Conservation (phyloP, 92 coral and sea anemone genomes). For the Paragorgia papillata region DNA sequence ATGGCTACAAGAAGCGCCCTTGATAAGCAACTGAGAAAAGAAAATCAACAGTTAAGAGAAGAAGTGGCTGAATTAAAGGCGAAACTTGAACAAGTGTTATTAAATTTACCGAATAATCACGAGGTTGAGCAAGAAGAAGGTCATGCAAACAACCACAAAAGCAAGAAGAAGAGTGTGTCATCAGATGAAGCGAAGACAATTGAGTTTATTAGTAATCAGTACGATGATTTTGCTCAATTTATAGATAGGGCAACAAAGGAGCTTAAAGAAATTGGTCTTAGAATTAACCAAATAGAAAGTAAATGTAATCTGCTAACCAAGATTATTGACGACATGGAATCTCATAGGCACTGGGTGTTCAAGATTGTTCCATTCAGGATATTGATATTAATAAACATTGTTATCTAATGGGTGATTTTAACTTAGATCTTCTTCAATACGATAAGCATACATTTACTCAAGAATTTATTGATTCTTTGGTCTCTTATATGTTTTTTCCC, state of each 20-base stretch:
- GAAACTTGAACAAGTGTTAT: not conserved
- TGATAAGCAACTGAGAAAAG: not conserved
- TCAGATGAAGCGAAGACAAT: not conserved
- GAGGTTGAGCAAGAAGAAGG: conserved; percentile 10
- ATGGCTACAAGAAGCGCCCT: too few relatives aligned
- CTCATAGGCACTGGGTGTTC: conserved; percentile 34
- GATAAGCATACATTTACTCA: conserved; percentile 38
- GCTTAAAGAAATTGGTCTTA: not conserved
- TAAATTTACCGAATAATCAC: not conserved
- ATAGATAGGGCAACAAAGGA: not conserved
- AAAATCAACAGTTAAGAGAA: conserved; percentile 1
- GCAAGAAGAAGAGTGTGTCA: not conserved
- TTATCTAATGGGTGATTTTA: conserved; percentile 56
- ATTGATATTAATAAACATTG: conserved; percentile 53
- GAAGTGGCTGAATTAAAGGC: not conserved
- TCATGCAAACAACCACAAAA: not conserved
- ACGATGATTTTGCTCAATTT: conserved; percentile 8
- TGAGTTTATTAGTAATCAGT: conserved; percentile 1
- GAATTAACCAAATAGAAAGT: not conserved
- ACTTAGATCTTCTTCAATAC: conserved; percentile 53
- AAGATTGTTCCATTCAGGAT: conserved; percentile 40
- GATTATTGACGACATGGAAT: conserved; percentile 38
- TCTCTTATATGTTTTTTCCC: conserved; percentile 47
- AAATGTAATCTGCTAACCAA: conserved; percentile 25
- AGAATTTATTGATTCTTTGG: conserved; percentile 48